Base-by-base conservation (phyloP, 2,797 vertebrate species). In the Acanthurus leucopareius region DNA sequence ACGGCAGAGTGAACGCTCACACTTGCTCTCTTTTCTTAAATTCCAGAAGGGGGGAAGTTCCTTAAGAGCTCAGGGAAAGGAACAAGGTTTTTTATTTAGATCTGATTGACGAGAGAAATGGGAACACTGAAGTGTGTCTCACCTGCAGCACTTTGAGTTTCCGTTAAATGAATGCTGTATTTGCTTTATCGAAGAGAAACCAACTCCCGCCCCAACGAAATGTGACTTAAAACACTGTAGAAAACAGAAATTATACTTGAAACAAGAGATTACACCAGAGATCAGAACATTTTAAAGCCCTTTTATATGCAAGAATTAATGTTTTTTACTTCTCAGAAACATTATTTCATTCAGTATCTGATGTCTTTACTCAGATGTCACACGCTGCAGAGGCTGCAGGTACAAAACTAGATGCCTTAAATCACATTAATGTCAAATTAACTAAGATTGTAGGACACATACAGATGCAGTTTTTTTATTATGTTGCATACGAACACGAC, bases 171-270 rank as follows among this genome's bases (percentile, higher is more conserved):
- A 32, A 48, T 20, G 22, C 60, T 81, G 54, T 65, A 47, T 25
- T 17, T 74, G 72, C 63, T 73, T 56, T 69, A 81, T 86, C 42
- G 61, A 71, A 70, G 20, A 71, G 45, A 25, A 75, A 82, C 56
- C 47, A 71, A 61, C 59, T 51, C 63, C 28, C 9, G 7, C 64
- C 65, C 85, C 83, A 65, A 75, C 51, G 60, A 65, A 91, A 91
- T 94, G 91, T 93, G 88, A 94, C 70, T 69, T 20, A 25, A 25
- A 60, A 69, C 48, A 44, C 44, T 45, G 71, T 51, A 83, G 22
- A 15, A 53, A 72, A 32, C 28, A 83, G 32, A 79, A 32, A 76
- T 63, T 62, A 73, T 89, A 89, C 89, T 94, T 93, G 85, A 92
- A 75, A 80, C 47, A 10, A 63, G 19, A n/a, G 64, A 74, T 32